phyloP scores from a whole-genome alignment of 2,797 vertebrate genomes.

The Chaenodraco wilsoni region DNA sequence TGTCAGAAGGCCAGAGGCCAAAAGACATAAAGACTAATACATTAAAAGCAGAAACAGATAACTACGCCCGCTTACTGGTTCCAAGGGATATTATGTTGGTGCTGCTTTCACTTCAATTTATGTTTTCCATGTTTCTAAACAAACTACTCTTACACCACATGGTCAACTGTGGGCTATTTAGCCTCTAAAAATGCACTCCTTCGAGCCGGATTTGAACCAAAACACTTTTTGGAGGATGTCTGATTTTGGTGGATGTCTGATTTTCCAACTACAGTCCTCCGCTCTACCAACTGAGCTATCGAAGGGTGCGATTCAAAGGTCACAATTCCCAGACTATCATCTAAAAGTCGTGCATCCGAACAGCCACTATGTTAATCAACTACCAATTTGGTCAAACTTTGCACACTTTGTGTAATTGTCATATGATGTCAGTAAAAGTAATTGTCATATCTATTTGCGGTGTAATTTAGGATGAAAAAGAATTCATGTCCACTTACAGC shows the following conservation, averaged over 20 bases:
- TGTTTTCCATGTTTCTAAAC: too few relatives aligned
- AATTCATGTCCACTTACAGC: conserved; percentile 85
- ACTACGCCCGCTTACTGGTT: too few relatives aligned
- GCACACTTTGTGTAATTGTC: neutral
- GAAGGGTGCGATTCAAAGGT: neutral
- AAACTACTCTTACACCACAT: too few relatives aligned
- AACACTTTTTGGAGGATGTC: too few relatives aligned
- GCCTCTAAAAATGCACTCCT: conserved; percentile 15
- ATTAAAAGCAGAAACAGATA: too few relatives aligned
- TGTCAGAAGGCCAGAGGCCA: too few relatives aligned
- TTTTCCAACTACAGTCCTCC: conserved; percentile 35
- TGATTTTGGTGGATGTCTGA: neutral
- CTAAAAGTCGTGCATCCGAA: neutral
- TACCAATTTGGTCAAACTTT: neutral
- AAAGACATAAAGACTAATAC: too few relatives aligned
- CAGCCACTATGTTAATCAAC: neutral
- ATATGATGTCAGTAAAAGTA: neutral
- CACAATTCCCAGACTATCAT: too few relatives aligned
- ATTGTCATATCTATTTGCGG: neutral
- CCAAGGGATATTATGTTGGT: too few relatives aligned
- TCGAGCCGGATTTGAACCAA: conserved; percentile 55
- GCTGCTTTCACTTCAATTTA: too few relatives aligned
- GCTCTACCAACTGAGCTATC: conserved; percentile 58
- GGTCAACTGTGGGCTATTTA: too few relatives aligned
- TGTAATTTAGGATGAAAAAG: neutral